Conservation (phyloP, 2,113 vertebrate genomes). For the Athene noctua region DNA sequence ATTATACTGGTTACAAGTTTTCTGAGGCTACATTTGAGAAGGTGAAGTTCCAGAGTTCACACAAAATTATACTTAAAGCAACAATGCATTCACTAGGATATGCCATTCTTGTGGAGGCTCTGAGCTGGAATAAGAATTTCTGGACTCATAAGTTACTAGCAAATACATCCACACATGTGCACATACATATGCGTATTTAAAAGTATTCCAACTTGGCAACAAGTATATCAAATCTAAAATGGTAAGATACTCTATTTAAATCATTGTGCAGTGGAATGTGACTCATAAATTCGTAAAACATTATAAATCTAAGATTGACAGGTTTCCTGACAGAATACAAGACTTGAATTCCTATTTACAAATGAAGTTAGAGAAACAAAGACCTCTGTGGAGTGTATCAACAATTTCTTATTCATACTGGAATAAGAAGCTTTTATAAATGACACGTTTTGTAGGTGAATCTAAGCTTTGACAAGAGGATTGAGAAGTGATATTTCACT, state of each 20-base stretch:
- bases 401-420: background rate
- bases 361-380: background rate
- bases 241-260: background rate
- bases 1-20: background rate
- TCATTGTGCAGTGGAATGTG: background rate
- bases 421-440: background rate
- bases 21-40: background rate
- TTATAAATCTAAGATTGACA: background rate
- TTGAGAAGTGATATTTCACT: background rate
- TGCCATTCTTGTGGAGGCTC: background rate
- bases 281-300: background rate
- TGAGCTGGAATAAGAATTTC: background rate
- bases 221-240: background rate
- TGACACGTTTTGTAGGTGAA: background rate
- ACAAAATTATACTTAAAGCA: background rate
- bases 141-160: background rate
- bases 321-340: conserved; percentile 2
- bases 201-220: background rate
- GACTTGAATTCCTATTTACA: background rate
- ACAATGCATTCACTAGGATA: background rate
- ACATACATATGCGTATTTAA: background rate
- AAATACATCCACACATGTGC: background rate
- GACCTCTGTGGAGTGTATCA: background rate
- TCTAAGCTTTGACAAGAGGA: background rate
- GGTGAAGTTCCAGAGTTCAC: background rate